Conservation (phyloP, 2,888 invertebrate genomes). For the Leptinotarsa rubiginosa region DNA sequence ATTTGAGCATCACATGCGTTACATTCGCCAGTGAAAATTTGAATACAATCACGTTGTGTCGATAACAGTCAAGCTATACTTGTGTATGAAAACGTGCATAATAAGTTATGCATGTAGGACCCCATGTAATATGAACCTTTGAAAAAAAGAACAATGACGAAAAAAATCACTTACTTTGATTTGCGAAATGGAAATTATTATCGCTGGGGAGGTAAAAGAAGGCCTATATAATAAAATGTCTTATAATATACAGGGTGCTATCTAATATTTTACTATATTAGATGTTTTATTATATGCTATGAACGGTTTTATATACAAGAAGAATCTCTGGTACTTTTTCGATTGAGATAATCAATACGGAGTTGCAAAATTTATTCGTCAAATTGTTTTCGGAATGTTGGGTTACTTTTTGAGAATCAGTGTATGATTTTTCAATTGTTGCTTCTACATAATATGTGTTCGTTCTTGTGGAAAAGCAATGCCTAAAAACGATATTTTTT, state of each 20-base stretch:
- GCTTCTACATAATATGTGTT: too few relatives aligned
- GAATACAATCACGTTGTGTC: slow-evolving; percentile 61
- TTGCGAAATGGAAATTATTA: slow-evolving; percentile 39
- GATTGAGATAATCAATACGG: neutral
- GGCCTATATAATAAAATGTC: slow-evolving; percentile 46
- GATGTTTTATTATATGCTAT: slow-evolving; percentile 46
- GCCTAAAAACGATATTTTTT: too few relatives aligned
- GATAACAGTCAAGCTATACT: slow-evolving; percentile 60
- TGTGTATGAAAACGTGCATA: slow-evolving; percentile 61
- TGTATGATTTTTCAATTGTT: too few relatives aligned
- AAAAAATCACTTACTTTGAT: slow-evolving; percentile 38
- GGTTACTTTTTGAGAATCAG: too few relatives aligned
- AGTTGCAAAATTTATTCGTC: neutral
- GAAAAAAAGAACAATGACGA: slow-evolving; percentile 34
- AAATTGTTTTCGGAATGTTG: too few relatives aligned
- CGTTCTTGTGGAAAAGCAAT: too few relatives aligned
- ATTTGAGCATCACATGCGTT: slow-evolving; percentile 17
- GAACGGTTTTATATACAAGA: neutral
- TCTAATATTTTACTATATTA: slow-evolving; percentile 47
- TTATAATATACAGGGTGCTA: slow-evolving; percentile 50
- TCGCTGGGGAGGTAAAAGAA: slow-evolving; percentile 24
- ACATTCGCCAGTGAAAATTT: slow-evolving; percentile 53
- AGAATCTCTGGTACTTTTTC: too few relatives aligned
- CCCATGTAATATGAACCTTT: slow-evolving; percentile 52
- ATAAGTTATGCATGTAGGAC: slow-evolving; percentile 50